These are phyloP conservation scores for Drosophila littoralis DNA, from an alignment of 1,140 invertebrate genomes.

Conservation along the genomic window DNA sequence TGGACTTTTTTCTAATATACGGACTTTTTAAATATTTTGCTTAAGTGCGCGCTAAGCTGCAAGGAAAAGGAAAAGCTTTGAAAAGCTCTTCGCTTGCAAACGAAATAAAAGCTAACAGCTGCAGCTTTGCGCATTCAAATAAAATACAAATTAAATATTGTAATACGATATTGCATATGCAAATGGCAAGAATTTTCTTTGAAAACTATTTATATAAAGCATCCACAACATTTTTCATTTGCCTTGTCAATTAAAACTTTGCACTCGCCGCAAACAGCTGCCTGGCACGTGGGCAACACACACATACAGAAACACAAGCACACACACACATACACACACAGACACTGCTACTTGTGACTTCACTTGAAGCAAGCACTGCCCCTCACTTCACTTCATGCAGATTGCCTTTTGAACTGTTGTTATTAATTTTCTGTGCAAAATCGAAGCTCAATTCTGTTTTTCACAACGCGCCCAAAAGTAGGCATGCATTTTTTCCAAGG, in stretches of 20 bases:
- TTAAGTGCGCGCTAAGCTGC: conserved; percentile 40
- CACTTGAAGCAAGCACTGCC: background rate
- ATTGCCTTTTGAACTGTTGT: conserved; percentile 2
- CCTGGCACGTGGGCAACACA: conserved; percentile 17
- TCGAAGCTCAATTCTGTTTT: conserved; percentile 13
- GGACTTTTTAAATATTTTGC: conserved; percentile 24
- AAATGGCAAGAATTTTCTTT: background rate
- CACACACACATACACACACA: background rate
- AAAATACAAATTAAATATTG: conserved; percentile 7
- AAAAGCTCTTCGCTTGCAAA: conserved; percentile 30
- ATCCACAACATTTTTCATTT: background rate
- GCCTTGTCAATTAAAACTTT: conserved; percentile 19
- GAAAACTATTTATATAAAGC: background rate
- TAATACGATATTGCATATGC: background rate
- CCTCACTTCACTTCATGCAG: conserved; percentile 17
- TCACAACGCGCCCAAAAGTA: conserved; percentile 28
- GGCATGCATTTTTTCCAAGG: conserved; percentile 15
- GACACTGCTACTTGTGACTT: background rate
- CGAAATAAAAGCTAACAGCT: conserved; percentile 41
- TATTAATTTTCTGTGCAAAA: background rate
- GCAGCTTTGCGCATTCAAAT: conserved; percentile 44
- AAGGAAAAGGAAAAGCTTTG: conserved; percentile 39
- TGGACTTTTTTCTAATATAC: background rate
- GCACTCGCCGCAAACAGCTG: conserved; percentile 19
- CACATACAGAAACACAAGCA: background rate